These are phyloP conservation scores for Cliona cf. orientalis DNA, from an alignment of 37 sponge, comb jelly and placozoan genomes.

Conservation along the genomic window DNA sequence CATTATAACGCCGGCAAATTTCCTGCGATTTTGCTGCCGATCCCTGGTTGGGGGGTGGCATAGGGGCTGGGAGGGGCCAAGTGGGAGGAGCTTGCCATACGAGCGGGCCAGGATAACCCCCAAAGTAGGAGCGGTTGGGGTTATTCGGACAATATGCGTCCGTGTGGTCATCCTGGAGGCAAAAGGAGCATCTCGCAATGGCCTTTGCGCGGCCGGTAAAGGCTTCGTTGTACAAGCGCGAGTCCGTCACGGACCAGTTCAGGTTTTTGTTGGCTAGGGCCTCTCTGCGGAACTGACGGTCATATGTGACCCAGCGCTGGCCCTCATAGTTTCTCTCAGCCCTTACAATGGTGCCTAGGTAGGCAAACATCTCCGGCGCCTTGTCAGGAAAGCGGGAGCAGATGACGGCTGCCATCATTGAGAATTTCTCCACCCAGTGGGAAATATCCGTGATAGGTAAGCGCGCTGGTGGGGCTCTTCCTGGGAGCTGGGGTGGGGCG, in stretches of 20 bases:
- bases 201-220: conserved; percentile 25
- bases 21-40: neutral
- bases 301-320: conserved; percentile 18
- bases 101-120: neutral
- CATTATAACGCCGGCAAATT: conserved; percentile 12
- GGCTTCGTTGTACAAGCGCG: conserved; percentile 23
- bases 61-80: too few relatives aligned
- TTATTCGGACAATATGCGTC: conserved; percentile 5
- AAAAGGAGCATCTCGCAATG: conserved; percentile 17
- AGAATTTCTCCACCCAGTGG: conserved; percentile 30
- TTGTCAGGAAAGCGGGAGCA: conserved; percentile 45
- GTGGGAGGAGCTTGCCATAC: too few relatives aligned
- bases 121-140: conserved; percentile 15
- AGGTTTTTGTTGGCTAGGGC: conserved; percentile 8
- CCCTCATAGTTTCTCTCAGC: conserved; percentile 25
- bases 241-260: conserved; percentile 9
- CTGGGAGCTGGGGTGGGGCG: too few relatives aligned
- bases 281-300: conserved; percentile 11
- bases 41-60: too few relatives aligned
- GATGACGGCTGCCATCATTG: too few relatives aligned
- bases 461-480: conserved; percentile 12
- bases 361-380: conserved; percentile 41
- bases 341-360: too few relatives aligned
- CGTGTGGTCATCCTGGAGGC: conserved; percentile 12
- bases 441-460: conserved; percentile 9